Evolutionary conservation across 2,113 vertebrate genomes (phyloP).

Genomic region (Pristiophorus japonicus): DNA sequence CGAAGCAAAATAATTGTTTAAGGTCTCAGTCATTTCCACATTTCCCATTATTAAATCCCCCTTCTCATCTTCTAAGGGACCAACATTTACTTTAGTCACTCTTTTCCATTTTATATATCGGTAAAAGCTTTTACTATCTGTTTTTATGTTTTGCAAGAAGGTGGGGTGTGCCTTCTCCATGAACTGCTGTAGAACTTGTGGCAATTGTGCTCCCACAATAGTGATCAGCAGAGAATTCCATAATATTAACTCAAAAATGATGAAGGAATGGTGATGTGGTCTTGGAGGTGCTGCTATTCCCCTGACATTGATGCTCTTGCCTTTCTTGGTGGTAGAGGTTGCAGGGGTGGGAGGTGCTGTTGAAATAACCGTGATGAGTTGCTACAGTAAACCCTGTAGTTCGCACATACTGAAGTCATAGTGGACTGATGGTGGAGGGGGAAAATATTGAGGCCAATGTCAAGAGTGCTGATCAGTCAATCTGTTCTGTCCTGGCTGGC

Average conservation of each 20-base stretch:
- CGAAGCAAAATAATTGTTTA: no score
- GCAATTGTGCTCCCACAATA: not conserved
- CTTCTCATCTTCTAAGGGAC: no score
- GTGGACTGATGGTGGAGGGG: not conserved
- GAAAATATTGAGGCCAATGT: not conserved
- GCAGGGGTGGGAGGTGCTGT: not conserved
- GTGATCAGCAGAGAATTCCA: not conserved
- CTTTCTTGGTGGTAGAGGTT: not conserved
- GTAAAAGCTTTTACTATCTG: no score
- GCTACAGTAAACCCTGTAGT: not conserved
- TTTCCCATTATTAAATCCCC: no score
- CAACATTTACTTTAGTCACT: no score
- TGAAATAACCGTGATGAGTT: not conserved
- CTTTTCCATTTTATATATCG: no score
- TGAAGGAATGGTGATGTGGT: not conserved
- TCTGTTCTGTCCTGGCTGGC: not conserved
- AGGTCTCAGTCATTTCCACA: no score
- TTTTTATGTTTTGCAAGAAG: no score
- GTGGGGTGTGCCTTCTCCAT: not conserved
- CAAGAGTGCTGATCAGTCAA: not conserved
- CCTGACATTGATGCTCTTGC: not conserved
- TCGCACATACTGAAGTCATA: not conserved
- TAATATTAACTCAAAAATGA: not conserved
- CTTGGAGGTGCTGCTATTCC: not conserved
- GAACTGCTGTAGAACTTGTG: not conserved